Evolutionary conservation across 2,888 invertebrate genomes (phyloP).

Genomic region (Teleiodes luculella): DNA sequence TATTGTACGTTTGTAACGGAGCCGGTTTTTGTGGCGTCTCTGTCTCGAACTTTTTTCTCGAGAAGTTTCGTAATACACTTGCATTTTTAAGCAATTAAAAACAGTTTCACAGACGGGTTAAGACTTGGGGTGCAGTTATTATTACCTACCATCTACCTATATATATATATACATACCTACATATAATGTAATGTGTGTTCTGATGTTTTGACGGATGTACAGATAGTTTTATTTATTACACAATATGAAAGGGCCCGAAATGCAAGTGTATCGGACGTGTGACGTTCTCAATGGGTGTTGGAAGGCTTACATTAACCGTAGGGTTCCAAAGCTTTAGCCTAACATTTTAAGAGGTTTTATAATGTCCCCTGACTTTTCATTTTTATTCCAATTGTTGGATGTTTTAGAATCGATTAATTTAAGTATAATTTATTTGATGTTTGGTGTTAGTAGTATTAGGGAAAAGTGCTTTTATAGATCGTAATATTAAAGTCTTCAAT

Average conservation of each 20-base stretch:
- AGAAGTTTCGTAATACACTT: constrained; percentile 24
- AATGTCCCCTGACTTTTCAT: constrained; percentile 35
- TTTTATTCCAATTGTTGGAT: constrained; percentile 41
- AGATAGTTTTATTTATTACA: neutral
- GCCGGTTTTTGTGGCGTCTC: neutral
- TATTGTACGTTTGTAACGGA: constrained; percentile 41
- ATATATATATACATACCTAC: no score
- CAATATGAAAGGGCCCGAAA: neutral
- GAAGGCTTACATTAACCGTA: constrained; percentile 52
- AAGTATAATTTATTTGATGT: constrained; percentile 65
- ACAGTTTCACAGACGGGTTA: no score
- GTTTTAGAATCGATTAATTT: constrained; percentile 32
- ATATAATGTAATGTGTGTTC: no score
- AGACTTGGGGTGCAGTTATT: neutral
- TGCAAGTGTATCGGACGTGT: neutral
- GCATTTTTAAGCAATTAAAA: neutral
- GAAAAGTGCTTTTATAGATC: constrained; percentile 72
- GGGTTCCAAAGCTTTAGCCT: constrained; percentile 64
- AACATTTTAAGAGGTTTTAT: constrained; percentile 53
- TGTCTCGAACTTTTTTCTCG: constrained; percentile 31
- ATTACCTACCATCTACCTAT: no score
- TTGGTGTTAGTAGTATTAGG: constrained; percentile 69
- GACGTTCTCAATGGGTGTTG: constrained; percentile 29
- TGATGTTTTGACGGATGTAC: no score
- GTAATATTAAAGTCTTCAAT: constrained; percentile 1